Evolutionary conservation across 2,888 invertebrate genomes (phyloP).

Genomic region (Pilophorus perplexus): DNA sequence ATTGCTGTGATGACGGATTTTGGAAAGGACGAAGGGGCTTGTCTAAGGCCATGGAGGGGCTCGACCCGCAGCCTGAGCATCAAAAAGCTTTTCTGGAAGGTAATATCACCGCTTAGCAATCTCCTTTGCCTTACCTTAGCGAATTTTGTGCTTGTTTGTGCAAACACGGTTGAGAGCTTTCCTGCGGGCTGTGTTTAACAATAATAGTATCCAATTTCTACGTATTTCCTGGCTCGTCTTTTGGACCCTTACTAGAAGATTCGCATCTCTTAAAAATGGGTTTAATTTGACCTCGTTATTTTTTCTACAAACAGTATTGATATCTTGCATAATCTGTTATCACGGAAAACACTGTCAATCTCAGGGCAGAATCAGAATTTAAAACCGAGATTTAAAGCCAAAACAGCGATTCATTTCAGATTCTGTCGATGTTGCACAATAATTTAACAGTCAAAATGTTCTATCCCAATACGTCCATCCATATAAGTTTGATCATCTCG

Average conservation of each 20-base stretch:
- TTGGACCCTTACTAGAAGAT: background rate
- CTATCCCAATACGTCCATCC: too few relatives aligned
- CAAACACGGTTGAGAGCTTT: conserved; percentile 10
- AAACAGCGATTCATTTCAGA: too few relatives aligned
- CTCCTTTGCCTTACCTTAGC: conserved; percentile 12
- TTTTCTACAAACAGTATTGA: too few relatives aligned
- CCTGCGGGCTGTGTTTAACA: conserved; percentile 13
- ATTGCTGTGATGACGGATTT: background rate
- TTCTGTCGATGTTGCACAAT: too few relatives aligned
- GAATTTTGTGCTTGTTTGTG: conserved; percentile 8
- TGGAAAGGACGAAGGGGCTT: background rate
- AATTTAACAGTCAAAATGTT: too few relatives aligned
- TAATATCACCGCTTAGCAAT: conserved; percentile 27
- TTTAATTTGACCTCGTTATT: too few relatives aligned
- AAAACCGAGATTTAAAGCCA: too few relatives aligned
- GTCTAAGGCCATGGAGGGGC: background rate
- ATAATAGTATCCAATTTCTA: conserved; percentile 21
- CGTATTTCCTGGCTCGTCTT: background rate
- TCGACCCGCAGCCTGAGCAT: background rate
- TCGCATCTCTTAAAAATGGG: too few relatives aligned
- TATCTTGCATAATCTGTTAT: too few relatives aligned
- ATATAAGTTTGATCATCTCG: too few relatives aligned
- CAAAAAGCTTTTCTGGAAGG: conserved; percentile 24
- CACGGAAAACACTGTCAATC: too few relatives aligned
- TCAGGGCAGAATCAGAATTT: too few relatives aligned